Evolutionary conservation across 2,888 invertebrate genomes (phyloP).

Genomic region (Drosophila conformis): DNA sequence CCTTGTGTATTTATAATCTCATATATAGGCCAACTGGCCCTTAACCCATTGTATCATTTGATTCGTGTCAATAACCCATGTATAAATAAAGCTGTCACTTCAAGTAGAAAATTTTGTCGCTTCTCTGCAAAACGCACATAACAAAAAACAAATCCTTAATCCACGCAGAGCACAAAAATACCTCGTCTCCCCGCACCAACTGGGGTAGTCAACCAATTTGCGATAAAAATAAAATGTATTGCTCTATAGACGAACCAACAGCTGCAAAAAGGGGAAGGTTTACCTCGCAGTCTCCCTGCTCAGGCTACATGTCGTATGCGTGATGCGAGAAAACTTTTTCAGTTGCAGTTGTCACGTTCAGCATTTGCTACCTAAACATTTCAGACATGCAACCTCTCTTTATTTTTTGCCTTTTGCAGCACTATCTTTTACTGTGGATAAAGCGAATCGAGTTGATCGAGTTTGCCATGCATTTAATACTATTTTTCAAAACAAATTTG

Average conservation of each 20-base stretch:
- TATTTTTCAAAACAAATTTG: neutral
- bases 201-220: slow-evolving; percentile 67
- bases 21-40: neutral
- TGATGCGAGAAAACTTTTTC: slow-evolving; percentile 60
- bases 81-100: slow-evolving; percentile 48
- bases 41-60: slow-evolving; percentile 14
- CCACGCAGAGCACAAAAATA: neutral
- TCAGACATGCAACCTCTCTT: slow-evolving; percentile 22
- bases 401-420: slow-evolving; percentile 20
- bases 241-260: slow-evolving; percentile 63
- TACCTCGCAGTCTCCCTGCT: neutral
- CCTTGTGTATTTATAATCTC: neutral
- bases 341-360: slow-evolving; percentile 68
- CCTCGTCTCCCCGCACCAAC: slow-evolving; percentile 3
- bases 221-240: slow-evolving; percentile 76
- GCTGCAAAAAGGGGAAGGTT: slow-evolving; percentile 16
- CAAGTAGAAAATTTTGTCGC: slow-evolving; percentile 37
- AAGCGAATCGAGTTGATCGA: neutral
- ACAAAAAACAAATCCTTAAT: slow-evolving; percentile 25
- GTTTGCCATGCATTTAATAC: neutral
- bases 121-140: slow-evolving; percentile 30
- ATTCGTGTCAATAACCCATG: slow-evolving; percentile 54
- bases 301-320: slow-evolving; percentile 58
- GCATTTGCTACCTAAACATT: slow-evolving; percentile 66
- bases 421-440: slow-evolving; percentile 8